These are phyloP conservation scores for Parnassius orleans DNA, from an alignment of 2,888 invertebrate species.

Conservation along the genomic window DNA sequence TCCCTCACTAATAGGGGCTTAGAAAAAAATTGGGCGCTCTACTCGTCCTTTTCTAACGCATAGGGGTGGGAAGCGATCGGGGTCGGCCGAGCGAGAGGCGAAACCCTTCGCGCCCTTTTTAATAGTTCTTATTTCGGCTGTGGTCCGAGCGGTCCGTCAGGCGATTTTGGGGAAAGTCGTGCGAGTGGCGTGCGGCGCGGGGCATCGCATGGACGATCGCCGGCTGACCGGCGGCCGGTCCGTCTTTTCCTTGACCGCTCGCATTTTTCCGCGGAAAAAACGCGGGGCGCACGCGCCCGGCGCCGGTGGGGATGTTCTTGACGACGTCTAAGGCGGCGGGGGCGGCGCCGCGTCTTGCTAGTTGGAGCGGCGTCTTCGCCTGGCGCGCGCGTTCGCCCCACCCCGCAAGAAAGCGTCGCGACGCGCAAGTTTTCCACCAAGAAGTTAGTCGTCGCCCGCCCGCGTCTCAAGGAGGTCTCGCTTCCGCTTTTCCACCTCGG, in stretches of 20 bases:
- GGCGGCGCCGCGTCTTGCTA: slow-evolving; percentile 80
- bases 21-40: slow-evolving; percentile 73
- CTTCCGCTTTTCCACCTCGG: slow-evolving; percentile 63
- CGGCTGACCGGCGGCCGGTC: slow-evolving; percentile 55
- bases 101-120: slow-evolving; percentile 72
- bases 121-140: slow-evolving; percentile 74
- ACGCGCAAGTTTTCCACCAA: slow-evolving; percentile 81
- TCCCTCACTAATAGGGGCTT: slow-evolving; percentile 77
- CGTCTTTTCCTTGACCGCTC: slow-evolving; percentile 78
- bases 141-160: slow-evolving; percentile 68
- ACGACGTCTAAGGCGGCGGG: slow-evolving; percentile 78
- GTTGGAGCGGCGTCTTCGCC: slow-evolving; percentile 79
- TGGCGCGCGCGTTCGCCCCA: slow-evolving; percentile 78
- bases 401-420: slow-evolving; percentile 79
- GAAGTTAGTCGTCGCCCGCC: slow-evolving; percentile 82
- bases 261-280: slow-evolving; percentile 81
- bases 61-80: slow-evolving; percentile 60
- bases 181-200: slow-evolving; percentile 36
- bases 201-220: slow-evolving; percentile 44
- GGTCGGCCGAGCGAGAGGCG: slow-evolving; percentile 74
- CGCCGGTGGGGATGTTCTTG: slow-evolving; percentile 78
- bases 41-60: slow-evolving; percentile 68
- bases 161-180: slow-evolving; percentile 44
- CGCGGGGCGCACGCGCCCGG: slow-evolving; percentile 77
- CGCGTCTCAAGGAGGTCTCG: slow-evolving; percentile 79